Base-by-base conservation (phyloP, 2,797 vertebrate genomes). In the Fistularia commersonii region DNA sequence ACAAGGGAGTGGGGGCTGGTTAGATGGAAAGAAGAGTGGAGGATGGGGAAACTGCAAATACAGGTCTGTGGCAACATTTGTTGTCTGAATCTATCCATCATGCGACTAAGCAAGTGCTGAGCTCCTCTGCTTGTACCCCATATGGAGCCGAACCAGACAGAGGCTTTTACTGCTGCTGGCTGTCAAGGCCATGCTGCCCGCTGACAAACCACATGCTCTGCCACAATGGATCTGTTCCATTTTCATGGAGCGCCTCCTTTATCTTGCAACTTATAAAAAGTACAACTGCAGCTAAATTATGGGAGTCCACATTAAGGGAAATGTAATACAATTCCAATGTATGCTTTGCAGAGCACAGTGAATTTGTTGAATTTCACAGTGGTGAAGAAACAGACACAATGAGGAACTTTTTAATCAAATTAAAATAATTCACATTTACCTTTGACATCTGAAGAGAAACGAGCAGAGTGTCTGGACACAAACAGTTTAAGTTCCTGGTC, bases 401-500 rank as follows among this genome's bases (percentile, higher is more conserved):
- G 63, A 56, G 48, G 57, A 68, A 12, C 11, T 11, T 33, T 44
- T 15, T n/a, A 32, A 5, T 32, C 11, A 9, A 46, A 46, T 12
- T 12, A 3, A 45, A 12, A 44, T 5, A 2, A 23, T 23, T 15
- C 41, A 8, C 9, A 8, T 32, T 92, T 90, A 99, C 97, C 97
- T 97, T 87, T 90, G 58, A 96, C 92, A 58, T 98, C 96, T 38
- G 95, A 92, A 74, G 97, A 98, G 77, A 99, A 99, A 63, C 96
- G 90, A 54, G 96, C 97, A 0, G 97, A 99, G 84, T 99, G 97
- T 77, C 97, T 91, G 68, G 97, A 99, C 53, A 99, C 97, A 63
- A 99, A 99, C 68, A 99, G 93, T 72, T 99, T 99, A 53, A 99
- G 90, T 71, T 99, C 97, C 87, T 98, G 94, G 82, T 99, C 97